A percentile compares a stretch with the other conserved stretches of the same genome.
Conservation (phyloP, 1,140 invertebrate genomes). For the Orchestia grillus region DNA sequence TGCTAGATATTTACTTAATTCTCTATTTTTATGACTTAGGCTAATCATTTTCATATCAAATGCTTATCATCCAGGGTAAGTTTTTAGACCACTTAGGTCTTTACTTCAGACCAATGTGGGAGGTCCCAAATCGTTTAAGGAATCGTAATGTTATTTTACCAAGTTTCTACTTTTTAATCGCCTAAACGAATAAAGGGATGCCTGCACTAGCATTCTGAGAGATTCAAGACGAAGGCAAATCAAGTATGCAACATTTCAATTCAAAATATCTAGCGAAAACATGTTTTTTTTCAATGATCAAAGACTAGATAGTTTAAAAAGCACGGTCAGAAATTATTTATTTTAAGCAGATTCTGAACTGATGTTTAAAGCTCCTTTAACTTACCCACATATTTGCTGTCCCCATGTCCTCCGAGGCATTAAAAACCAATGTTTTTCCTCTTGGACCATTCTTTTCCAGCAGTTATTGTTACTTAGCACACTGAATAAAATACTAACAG, state of each 20-base stretch:
- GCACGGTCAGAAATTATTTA: not conserved
- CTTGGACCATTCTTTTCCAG: too few relatives aligned
- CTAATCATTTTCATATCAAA: not conserved
- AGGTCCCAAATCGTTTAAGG: not conserved
- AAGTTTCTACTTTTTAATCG: not conserved
- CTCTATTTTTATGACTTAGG: not conserved
- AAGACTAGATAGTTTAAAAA: not conserved
- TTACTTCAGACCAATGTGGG: not conserved
- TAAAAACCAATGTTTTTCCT: not conserved
- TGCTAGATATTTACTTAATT: not conserved
- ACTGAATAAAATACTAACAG: too few relatives aligned
- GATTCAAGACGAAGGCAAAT: not conserved
- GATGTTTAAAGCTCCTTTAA: not conserved
- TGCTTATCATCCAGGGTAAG: not conserved
- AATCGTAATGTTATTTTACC: not conserved
- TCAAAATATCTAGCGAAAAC: not conserved
- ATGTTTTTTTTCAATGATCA: not conserved
- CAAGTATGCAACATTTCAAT: not conserved
- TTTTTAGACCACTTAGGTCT: not conserved
- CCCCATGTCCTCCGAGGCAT: not conserved
- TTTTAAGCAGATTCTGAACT: not conserved
- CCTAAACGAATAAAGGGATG: too few relatives aligned
- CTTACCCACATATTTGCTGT: not conserved
- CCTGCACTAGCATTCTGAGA: not conserved
- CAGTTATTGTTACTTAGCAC: not conserved